These are phyloP conservation scores for Masticophis lateralis DNA, from an alignment of 2,797 vertebrate genomes.

Conservation along the genomic window DNA sequence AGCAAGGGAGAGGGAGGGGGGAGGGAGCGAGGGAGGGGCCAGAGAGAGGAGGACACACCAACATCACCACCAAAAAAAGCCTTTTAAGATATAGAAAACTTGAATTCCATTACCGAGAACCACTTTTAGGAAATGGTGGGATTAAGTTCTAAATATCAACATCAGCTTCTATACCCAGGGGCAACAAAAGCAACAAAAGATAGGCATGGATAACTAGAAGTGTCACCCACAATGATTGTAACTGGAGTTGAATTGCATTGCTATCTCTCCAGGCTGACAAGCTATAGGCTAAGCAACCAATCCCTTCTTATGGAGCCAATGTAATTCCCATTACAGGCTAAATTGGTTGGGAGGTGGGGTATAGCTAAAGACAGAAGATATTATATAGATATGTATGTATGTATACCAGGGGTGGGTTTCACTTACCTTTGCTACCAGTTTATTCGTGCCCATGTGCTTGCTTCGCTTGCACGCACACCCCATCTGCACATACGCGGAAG, in stretches of 20 bases:
- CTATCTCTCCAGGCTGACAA: not conserved
- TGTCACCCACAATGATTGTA: not conserved
- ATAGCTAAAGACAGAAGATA: too few species aligned
- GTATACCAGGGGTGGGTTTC: too few species aligned
- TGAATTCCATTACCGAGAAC: slow-evolving; percentile 20
- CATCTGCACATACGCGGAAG: too few species aligned
- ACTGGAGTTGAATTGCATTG: not conserved
- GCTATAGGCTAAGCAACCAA: not conserved
- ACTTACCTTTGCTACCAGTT: too few species aligned
- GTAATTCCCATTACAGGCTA: not conserved
- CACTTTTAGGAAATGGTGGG: slow-evolving; percentile 37
- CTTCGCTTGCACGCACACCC: rapidly evolving
- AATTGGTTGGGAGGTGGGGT: not conserved
- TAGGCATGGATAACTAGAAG: not conserved
- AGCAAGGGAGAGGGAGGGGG: not conserved
- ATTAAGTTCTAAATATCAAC: slow-evolving; percentile 23
- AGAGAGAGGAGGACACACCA: not conserved
- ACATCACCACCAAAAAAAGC: slow-evolving; percentile 3
- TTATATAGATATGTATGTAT: not conserved
- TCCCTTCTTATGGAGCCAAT: not conserved
- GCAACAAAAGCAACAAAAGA: not conserved
- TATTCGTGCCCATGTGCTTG: too few species aligned
- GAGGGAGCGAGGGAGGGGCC: too few species aligned
- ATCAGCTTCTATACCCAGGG: slow-evolving; percentile 29
- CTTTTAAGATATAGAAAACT: slow-evolving; percentile 44